These are phyloP conservation scores for Xestobium rufovillosum DNA, from an alignment of 2,888 invertebrate genomes.

Conservation along the genomic window DNA sequence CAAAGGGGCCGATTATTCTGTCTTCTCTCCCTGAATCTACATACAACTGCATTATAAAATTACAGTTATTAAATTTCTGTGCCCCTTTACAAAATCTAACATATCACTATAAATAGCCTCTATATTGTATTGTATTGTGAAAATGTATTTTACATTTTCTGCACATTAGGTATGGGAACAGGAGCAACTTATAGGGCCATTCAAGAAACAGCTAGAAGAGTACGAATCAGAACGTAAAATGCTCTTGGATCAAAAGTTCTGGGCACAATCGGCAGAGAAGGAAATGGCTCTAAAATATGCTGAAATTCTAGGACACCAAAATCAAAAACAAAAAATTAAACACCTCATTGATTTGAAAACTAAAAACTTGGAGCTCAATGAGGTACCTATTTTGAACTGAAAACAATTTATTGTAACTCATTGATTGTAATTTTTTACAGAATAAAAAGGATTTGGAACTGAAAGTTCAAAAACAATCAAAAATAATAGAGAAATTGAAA, in stretches of 20 bases:
- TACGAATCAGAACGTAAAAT: slow-evolving; percentile 45
- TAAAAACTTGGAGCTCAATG: slow-evolving; percentile 42
- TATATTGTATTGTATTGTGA: slow-evolving; percentile 2
- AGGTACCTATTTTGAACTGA: slow-evolving; percentile 35
- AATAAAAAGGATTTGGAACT: slow-evolving; percentile 32
- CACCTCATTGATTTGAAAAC: slow-evolving; percentile 46
- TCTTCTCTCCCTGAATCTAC: too few species aligned
- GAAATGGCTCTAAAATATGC: slow-evolving; percentile 51
- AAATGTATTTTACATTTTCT: slow-evolving; percentile 4
- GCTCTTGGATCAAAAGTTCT: slow-evolving; percentile 34
- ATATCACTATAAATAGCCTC: too few species aligned
- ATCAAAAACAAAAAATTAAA: slow-evolving; percentile 57
- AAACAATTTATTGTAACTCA: slow-evolving; percentile 5
- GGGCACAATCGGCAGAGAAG: slow-evolving; percentile 45
- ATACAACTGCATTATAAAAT: too few species aligned
- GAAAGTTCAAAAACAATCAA: slow-evolving; percentile 34
- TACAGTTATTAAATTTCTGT: too few species aligned
- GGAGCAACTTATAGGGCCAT: slow-evolving; percentile 36
- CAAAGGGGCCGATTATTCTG: too few species aligned
- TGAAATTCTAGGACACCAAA: slow-evolving; percentile 55
- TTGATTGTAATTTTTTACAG: slow-evolving; percentile 26
- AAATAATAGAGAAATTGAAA: slow-evolving; percentile 42
- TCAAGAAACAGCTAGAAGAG: slow-evolving; percentile 44
- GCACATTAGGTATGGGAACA: slow-evolving; percentile 30
- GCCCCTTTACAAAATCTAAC: too few species aligned